Evolutionary conservation across 2,888 invertebrate species (phyloP), one percentile per base, ranked within the genome.

Genomic region (Archips crataeganus): DNA sequence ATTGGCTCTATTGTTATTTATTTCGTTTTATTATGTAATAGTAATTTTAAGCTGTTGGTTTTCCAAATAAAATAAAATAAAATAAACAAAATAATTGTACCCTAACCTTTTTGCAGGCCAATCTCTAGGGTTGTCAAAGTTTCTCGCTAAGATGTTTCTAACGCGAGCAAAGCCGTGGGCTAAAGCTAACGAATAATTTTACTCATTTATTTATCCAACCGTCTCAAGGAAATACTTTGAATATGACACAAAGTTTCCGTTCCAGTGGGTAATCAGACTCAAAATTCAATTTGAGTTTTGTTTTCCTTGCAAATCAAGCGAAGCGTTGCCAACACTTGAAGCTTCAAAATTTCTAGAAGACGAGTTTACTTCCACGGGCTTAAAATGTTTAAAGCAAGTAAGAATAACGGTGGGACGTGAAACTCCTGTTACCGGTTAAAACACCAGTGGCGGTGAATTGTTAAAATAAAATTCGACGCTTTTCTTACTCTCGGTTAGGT

Each of bases 401-500:
- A 70, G 72, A 72, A 62, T 61, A 70, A 74, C 70, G 59, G 75
- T 65, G 62, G 71, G 74, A 76, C 61, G 78, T 76, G 75, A 74
- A 78, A 77, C 77, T 78, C 59, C 71, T 75, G 75, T 81, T 79
- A 81, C 81, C 78, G 76, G 80, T 79, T 81, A 78, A 80, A 76
- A 71, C 67, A 75, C 78, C 79, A 77, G 79, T 78, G 78, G 78
- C 76, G 65, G 79, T 81, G 82, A 86, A 86, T 85, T 83, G 83
- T 85, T 87, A 84, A 87, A 85, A 81, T 80, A 80, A 76, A 75
- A 77, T 78, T 72, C 71, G 78, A 45, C 77, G 79, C 78, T 36
- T 39, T 57, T 57, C 57, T 79, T 79, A 75, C 77, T 70, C 74
- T 68, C 74, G 61, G 65, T 42, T 63, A 61, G 59, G 67, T 57